Percentiles rank a stretch among this genome's conserved stretches.
phyloP scores from a whole-genome alignment of 2,888 invertebrate species.

The Atrina japonica region DNA sequence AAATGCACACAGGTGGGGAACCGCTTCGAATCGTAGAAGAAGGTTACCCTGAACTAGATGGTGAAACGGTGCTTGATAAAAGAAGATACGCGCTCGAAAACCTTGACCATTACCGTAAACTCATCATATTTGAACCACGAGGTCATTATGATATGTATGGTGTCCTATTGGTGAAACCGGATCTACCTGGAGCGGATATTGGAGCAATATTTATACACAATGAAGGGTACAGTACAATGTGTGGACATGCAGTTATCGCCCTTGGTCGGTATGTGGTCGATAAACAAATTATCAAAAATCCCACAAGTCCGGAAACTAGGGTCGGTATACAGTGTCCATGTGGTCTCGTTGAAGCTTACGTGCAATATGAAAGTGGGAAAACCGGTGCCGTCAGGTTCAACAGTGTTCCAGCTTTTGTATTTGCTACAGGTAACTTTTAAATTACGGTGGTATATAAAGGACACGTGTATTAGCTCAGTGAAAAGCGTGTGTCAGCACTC shows the following conservation, averaged over 20 bases:
- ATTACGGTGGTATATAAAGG: too few relatives aligned
- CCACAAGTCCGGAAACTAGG: slow-evolving; percentile 67
- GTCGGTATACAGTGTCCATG: slow-evolving; percentile 80
- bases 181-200: slow-evolving; percentile 70
- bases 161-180: slow-evolving; percentile 72
- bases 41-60: slow-evolving; percentile 72
- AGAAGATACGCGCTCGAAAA: slow-evolving; percentile 59
- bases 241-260: slow-evolving; percentile 80
- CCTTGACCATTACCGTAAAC: slow-evolving; percentile 70
- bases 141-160: slow-evolving; percentile 81
- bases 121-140: slow-evolving; percentile 79
- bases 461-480: too few relatives aligned
- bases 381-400: slow-evolving; percentile 75
- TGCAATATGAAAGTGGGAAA: slow-evolving; percentile 55
- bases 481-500: too few relatives aligned
- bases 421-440: slow-evolving; percentile 69
- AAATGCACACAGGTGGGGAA: slow-evolving; percentile 81
- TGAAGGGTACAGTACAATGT: slow-evolving; percentile 80
- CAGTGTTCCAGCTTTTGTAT: slow-evolving; percentile 79
- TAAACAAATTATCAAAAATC: slow-evolving; percentile 59
- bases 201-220: slow-evolving; percentile 79
- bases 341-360: slow-evolving; percentile 77
- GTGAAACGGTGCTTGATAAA: slow-evolving; percentile 77
- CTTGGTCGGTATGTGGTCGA: slow-evolving; percentile 76
- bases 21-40: slow-evolving; percentile 78